Percentiles rank a stretch among this genome's conserved stretches.
Evolutionary conservation across 1,140 invertebrate genomes (phyloP).

Genomic region (Caenorhabditis briggsae): DNA sequence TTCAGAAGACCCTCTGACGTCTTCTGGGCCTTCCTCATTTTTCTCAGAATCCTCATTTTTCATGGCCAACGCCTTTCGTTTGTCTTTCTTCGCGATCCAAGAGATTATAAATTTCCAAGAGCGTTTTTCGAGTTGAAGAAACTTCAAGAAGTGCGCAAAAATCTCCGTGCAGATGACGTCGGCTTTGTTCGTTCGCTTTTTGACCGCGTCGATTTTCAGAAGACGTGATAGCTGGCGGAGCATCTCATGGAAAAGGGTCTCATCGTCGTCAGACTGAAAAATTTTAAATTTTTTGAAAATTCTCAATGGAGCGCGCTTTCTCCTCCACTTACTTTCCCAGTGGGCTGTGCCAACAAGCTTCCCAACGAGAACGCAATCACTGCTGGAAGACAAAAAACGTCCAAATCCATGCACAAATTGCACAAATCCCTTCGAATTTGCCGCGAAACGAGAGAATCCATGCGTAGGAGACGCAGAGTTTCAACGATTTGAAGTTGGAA

Average conservation of each 20-base stretch:
- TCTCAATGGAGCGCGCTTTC: too few relatives aligned
- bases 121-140: conserved; percentile 24
- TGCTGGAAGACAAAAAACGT: neutral
- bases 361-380: neutral
- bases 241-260: neutral
- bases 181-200: conserved; percentile 7
- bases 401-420: conserved; percentile 6
- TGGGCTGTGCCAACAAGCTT: neutral
- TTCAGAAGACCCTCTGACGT: neutral
- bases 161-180: neutral
- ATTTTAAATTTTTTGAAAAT: too few relatives aligned
- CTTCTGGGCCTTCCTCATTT: neutral
- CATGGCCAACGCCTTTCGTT: neutral
- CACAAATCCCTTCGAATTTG: conserved; percentile 23
- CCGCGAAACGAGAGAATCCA: neutral
- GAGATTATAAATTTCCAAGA: conserved; percentile 7
- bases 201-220: conserved; percentile 29
- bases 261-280: conserved; percentile 7
- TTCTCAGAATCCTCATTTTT: neutral
- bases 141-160: conserved; percentile 17
- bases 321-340: neutral
- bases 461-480: conserved; percentile 20
- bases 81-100: conserved; percentile 6
- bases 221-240: conserved; percentile 24
- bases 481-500: conserved; percentile 42